Conservation (phyloP, 2,797 vertebrate species). For the Dendrocincla tyrannina region DNA sequence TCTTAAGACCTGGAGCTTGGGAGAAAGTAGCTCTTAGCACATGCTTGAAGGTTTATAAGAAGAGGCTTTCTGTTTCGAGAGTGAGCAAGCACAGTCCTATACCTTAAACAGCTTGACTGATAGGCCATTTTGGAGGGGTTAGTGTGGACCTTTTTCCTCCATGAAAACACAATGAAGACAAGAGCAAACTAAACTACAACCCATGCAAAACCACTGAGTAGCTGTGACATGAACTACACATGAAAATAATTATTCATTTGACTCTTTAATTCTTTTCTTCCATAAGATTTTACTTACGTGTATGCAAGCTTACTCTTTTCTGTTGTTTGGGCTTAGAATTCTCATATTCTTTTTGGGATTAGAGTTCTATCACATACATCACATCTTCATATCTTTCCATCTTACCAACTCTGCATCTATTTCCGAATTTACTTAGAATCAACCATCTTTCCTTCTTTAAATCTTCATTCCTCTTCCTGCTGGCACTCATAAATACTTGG, state of each 20-base stretch:
- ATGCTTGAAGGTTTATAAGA: neutral
- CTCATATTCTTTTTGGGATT: neutral
- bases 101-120: neutral
- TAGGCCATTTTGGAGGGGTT: neutral
- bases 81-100: neutral
- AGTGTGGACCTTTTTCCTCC: neutral
- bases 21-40: neutral
- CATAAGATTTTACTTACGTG: neutral
- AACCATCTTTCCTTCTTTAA: neutral
- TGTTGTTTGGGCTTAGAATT: neutral
- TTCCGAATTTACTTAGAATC: neutral
- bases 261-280: neutral
- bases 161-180: neutral
- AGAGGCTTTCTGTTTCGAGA: neutral
- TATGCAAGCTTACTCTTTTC: neutral
- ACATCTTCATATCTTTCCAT: neutral
- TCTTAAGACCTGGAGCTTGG: neutral
- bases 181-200: neutral
- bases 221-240: accelerated
- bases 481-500: neutral
- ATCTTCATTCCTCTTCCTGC: neutral
- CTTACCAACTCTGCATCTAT: neutral
- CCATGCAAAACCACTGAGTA: neutral
- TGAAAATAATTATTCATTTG: neutral
- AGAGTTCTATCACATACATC: neutral